Base-by-base conservation (phyloP, 30 jellyfish, hydroid and myxozoan species). In the Nemopilema nomurai region DNA sequence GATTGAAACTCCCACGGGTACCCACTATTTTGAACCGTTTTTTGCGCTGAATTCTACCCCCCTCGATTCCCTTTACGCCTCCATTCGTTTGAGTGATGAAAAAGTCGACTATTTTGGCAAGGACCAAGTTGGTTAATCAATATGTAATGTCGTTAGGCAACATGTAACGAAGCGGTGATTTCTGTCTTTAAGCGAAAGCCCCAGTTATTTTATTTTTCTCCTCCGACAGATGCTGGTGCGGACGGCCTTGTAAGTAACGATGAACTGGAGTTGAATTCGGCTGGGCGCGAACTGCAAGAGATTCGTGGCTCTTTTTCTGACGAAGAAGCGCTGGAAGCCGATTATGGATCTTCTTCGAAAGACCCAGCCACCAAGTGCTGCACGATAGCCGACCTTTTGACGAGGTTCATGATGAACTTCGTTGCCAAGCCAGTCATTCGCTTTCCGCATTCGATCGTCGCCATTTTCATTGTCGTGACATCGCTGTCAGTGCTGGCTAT, bases 381-480 rank as follows among this genome's bases (percentile, higher is more conserved):
- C 74, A 86, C 95, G 29, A 67, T 86, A 18, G 67, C 89, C 8
- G 71, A 76, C 29, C 33, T 68, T 28, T 32, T 86, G 21, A 68
- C 89, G 17, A 51, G 62, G 41, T 77, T 86, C 50, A 67, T 86
- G 89, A 72, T 49, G 66, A 67, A 67, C 18, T 86, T 77, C 70
- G 62, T 87, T 64, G 87, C 90, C 18, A 74, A 68, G 31, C 96
- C 90, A 19, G 81, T 87, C 16, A 51, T 87, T 0, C 80, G 74
- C 53, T 80, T 75, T 28, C 87, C 91, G 1, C 80, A 77, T 71
- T 30, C 80, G 0, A 77, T 87, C 26, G 41, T 87, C 19, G 75
- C 26, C 0, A 28, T 71, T 28, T 87, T 65, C 28, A 18, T 87
- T 0, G 74, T 74, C 70, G 62, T 78, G 19, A 76, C 90, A 1